Percentiles rank a stretch among this genome's conserved stretches.
phyloP scores from a whole-genome alignment of 2,888 invertebrate species.

The Dromius quadrimaculatus region DNA sequence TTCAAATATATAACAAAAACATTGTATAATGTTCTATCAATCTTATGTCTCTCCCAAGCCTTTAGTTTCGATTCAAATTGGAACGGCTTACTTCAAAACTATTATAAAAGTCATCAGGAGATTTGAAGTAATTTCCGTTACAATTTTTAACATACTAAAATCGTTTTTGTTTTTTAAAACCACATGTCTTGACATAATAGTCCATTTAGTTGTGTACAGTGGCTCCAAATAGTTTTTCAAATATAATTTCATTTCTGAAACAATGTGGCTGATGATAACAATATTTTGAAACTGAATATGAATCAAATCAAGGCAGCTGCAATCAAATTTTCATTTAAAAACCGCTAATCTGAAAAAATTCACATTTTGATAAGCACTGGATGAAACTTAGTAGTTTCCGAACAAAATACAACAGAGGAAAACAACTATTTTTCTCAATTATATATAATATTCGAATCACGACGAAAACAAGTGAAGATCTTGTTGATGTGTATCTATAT shows the following conservation, averaged over 20 bases:
- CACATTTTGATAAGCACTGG: too few species aligned
- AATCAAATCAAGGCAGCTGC: too few species aligned
- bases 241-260: too few species aligned
- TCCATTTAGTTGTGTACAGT: neutral
- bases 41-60: neutral
- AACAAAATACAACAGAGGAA: neutral
- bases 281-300: too few species aligned
- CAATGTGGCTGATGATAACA: too few species aligned
- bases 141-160: constrained; percentile 35
- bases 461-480: constrained; percentile 18
- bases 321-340: too few species aligned
- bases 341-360: too few species aligned
- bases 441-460: constrained; percentile 18
- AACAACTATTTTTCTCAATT: constrained; percentile 10
- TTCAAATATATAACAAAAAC: constrained; percentile 12
- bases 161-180: constrained; percentile 24
- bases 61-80: neutral
- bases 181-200: constrained; percentile 15
- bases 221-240: too few species aligned
- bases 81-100: constrained; percentile 19
- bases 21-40: constrained; percentile 13
- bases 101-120: constrained; percentile 35
- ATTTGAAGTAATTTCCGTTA: constrained; percentile 30
- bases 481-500: constrained; percentile 6
- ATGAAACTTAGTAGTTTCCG: too few species aligned